These are phyloP conservation scores for Ptyas mucosa DNA, from an alignment of 2,113 vertebrate genomes.

Conservation along the genomic window DNA sequence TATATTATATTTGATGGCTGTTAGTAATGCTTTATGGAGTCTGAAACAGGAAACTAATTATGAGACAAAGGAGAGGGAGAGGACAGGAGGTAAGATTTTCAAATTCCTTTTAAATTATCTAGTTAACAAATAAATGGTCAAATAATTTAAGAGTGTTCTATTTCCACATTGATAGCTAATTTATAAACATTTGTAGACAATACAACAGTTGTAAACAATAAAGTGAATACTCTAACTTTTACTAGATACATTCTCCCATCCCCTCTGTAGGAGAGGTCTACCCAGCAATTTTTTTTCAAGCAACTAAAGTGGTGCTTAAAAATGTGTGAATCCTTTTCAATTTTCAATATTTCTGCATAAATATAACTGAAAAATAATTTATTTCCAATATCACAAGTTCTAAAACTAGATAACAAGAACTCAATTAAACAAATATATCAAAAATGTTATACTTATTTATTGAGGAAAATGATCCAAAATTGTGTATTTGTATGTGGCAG, in stretches of 20 bases:
- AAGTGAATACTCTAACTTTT: not conserved
- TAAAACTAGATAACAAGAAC: not conserved
- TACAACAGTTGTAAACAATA: not conserved
- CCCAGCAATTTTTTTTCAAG: not conserved
- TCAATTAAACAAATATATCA: not conserved
- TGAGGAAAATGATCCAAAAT: not conserved
- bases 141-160: not conserved
- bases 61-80: not conserved
- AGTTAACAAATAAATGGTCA: conserved; percentile 1
- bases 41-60: conserved; percentile 25
- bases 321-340: not conserved
- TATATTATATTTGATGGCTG: conserved; percentile 45
- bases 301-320: not conserved
- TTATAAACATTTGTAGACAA: not conserved
- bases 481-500: not conserved
- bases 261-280: not conserved
- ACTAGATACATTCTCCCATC: not conserved
- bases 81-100: not conserved
- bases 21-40: conserved; percentile 65
- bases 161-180: not conserved
- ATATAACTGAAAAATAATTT: not conserved
- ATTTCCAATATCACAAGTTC: not conserved
- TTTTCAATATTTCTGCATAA: not conserved
- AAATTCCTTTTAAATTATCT: not conserved
- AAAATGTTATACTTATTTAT: not conserved